Percentiles rank a stretch among this genome's conserved stretches.
These are phyloP conservation scores for Onychostruthus taczanowskii DNA, from an alignment of 2,113 vertebrate species.

Conservation along the genomic window DNA sequence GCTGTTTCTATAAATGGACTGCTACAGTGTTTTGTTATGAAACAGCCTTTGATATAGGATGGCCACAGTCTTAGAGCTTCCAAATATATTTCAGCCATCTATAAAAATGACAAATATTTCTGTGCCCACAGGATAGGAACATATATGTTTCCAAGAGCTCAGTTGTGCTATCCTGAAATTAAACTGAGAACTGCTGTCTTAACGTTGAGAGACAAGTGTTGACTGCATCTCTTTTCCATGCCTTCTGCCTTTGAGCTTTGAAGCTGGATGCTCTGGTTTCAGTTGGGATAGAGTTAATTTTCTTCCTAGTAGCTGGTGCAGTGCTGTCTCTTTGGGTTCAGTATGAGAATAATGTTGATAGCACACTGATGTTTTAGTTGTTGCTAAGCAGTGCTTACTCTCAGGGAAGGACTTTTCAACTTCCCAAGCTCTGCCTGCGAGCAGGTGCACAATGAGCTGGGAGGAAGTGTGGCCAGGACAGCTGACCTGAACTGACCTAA, in stretches of 20 bases:
- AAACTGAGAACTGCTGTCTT: conserved; percentile 48
- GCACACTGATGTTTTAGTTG: not conserved
- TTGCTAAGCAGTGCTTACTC: not conserved
- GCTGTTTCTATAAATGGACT: conserved; percentile 71
- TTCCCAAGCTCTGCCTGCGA: not conserved
- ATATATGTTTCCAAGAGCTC: conserved; percentile 47
- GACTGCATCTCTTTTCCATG: not conserved
- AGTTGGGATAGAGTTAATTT: not conserved
- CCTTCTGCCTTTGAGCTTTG: not conserved
- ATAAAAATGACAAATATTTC: conserved; percentile 64
- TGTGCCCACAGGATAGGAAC: conserved; percentile 25
- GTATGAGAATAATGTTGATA: not conserved
- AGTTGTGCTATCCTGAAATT: conserved; percentile 18
- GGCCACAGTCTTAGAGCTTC: conserved; percentile 51
- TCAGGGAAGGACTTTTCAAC: not conserved
- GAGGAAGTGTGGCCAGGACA: not conserved
- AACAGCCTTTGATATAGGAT: conserved; percentile 68
- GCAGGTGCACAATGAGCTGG: not conserved
- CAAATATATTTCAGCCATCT: conserved; percentile 65
- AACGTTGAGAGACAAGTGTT: not conserved
- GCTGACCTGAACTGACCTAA: not conserved
- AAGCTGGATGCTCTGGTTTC: not conserved
- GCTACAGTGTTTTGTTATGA: conserved; percentile 69
- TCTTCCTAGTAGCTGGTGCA: not conserved
- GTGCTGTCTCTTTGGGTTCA: not conserved